These are phyloP conservation scores for Coturnix japonica DNA, from an alignment of 2,113 vertebrate species.

Conservation along the genomic window DNA sequence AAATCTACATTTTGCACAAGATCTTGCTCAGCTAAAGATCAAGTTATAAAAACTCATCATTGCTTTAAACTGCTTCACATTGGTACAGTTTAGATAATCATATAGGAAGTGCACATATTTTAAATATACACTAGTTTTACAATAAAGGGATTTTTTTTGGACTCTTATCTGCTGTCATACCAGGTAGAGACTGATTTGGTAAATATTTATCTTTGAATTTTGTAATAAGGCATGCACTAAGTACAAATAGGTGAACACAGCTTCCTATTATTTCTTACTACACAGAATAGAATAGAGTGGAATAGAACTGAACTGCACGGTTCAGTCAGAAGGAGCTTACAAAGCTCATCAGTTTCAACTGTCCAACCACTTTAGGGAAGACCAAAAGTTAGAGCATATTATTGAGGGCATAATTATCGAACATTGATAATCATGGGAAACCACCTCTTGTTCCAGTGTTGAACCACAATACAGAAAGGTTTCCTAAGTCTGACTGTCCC, in stretches of 20 bases:
- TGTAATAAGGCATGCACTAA: neutral
- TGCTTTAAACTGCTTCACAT: slow-evolving; percentile 42
- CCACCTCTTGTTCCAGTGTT: neutral
- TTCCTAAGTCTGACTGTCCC: neutral
- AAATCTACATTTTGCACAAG: slow-evolving; percentile 63
- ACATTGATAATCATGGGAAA: neutral
- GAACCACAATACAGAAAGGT: neutral
- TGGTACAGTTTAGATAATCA: neutral
- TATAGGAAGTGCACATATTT: neutral
- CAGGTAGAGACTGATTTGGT: neutral
- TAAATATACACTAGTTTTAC: neutral
- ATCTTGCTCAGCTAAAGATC: slow-evolving; percentile 46
- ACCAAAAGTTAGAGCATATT: neutral
- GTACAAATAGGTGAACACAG: neutral
- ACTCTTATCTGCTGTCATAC: neutral
- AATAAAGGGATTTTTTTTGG: neutral
- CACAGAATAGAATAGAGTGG: neutral
- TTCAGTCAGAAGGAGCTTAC: neutral
- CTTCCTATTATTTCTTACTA: neutral
- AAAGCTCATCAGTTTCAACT: neutral
- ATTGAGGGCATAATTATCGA: neutral
- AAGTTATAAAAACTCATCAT: slow-evolving; percentile 41
- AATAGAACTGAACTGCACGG: neutral
- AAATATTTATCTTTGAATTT: neutral
- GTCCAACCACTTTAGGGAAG: neutral